A percentile compares a stretch with the other conserved stretches of the same genome.
These are phyloP conservation scores for Dromaius novaehollandiae DNA, from an alignment of 2,113 vertebrate species.

Conservation along the genomic window DNA sequence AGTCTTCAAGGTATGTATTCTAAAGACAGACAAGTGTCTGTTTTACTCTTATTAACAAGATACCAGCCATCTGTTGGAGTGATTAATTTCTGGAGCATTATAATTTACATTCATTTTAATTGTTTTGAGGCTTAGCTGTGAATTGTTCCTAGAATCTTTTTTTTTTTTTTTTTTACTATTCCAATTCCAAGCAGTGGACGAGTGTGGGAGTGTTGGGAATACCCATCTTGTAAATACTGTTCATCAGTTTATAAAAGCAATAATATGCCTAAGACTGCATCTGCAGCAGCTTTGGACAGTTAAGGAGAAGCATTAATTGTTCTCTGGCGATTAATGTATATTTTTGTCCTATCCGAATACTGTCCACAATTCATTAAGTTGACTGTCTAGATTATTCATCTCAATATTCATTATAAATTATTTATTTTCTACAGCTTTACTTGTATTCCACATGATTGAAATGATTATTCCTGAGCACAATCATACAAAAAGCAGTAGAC, in stretches of 20 bases:
- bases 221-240: constrained; percentile 8
- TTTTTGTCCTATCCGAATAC: constrained; percentile 44
- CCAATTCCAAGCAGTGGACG: not conserved
- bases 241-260: constrained; percentile 58
- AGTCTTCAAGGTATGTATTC: not conserved
- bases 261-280: constrained; percentile 44
- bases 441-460: constrained; percentile 63
- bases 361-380: constrained; percentile 48
- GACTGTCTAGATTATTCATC: constrained; percentile 67
- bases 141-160: not conserved
- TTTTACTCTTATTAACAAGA: constrained; percentile 3
- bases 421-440: constrained; percentile 59
- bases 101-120: constrained; percentile 46
- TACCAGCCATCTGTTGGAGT: constrained; percentile 20
- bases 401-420: constrained; percentile 62
- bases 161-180: not conserved
- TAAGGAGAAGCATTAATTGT: constrained; percentile 19
- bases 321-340: constrained; percentile 31
- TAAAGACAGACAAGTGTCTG: not conserved
- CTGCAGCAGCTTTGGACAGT: constrained; percentile 13
- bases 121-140: constrained; percentile 49
- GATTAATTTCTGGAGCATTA: constrained; percentile 43
- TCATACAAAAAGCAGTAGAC: constrained; percentile 44
- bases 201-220: constrained; percentile 25
- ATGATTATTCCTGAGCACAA: constrained; percentile 64